Base-by-base conservation (phyloP, 2,888 invertebrate species). In the Mythimna ferrago region DNA sequence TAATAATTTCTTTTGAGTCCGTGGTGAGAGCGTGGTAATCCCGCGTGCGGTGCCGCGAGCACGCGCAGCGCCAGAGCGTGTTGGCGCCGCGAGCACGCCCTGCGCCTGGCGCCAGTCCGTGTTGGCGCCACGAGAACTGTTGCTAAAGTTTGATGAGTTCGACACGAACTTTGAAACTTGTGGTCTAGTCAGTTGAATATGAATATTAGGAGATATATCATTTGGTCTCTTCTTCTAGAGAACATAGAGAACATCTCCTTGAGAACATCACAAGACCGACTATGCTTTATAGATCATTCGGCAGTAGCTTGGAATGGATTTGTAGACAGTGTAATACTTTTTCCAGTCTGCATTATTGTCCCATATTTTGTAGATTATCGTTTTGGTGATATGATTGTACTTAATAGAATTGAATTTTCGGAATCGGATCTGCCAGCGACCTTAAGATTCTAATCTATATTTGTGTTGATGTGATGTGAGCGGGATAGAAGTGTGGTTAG, bases 1-100 rank as follows among this genome's bases (percentile, higher is more conserved):
- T 83, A 73, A 73, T 82, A 81, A 84, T 76, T 86, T 74, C 69
- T 65, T 73, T 73, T 56, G 71, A 71, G 70, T 44, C 38, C 62
- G 64, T 64, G 73, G 63, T 44, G 61, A 65, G 83, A 65, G 80
- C 62, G 73, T 73, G 68, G 79, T 84, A 84, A 84, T 84, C 85
- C 65, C 56, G 63, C 11, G 53, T 62, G 73, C 21, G 69, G 84
- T 48, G 26, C 26, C 10, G 38, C 65, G 53, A 62, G 64, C 80
- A 81, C 83, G 80, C 66, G 63, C 66, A 66, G 63, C 44, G 63
- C 78, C 66, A 4, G 21, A 16, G 32, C 60, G 26, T 35, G 64
- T 14, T 14, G 48, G 48, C 48, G 26, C 19, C 62, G 56, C 56
- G 58, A 19, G 58, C 38, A 64, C 76, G 6, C 10, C 2, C 41